Base-by-base conservation (phyloP, 2,113 vertebrate genomes). In the Atractosteus spatula region DNA sequence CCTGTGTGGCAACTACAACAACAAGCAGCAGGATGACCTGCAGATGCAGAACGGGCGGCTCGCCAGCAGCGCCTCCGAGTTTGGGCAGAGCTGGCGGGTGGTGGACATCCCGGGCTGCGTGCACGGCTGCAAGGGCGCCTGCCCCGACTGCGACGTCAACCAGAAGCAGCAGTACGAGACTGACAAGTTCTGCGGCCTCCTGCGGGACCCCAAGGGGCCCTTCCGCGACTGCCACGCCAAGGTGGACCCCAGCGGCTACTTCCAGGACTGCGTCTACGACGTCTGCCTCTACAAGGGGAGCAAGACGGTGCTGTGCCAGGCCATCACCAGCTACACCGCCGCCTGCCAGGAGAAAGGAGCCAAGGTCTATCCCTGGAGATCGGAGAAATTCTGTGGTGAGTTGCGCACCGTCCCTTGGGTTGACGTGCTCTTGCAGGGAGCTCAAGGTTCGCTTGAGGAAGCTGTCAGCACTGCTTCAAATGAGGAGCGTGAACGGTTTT, bases 1-100 rank as follows among this genome's bases (percentile, higher is more conserved):
- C 54, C 90, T 95, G 44, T 95, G 92, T 56, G 93, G 93, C 3
- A 91, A 94, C 81, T 92, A 91, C 76, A 91, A 94, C 0, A 83
- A 84, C 51, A 85, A 91, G 66, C 41, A 72, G 66, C 62, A 71
- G 0, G 89, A 94, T 0, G 94, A 95, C 78, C 80, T 94, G 41
- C 73, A 17, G 41, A 77, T 90, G 54, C 85, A 72, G 0, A 74
- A 76, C 0, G 88, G 92, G 12, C 55, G 0, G 0, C 12, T 5
- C 0, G 65, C 74, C 0, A 0, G 59, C 0, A 51, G 75, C 0
- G 63, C 84, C 3, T 44, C 13, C 8, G 80, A 78, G 0, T 87
- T 94, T 2, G 91, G 83, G 0, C 11, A 81, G n/a, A 90, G 87
- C 66, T 95, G 93, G 92, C 79, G 71, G 45, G 87, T 92, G 3